Evolutionary conservation across 1,140 invertebrate genomes (phyloP).

Genomic region (Venturia canescens): DNA sequence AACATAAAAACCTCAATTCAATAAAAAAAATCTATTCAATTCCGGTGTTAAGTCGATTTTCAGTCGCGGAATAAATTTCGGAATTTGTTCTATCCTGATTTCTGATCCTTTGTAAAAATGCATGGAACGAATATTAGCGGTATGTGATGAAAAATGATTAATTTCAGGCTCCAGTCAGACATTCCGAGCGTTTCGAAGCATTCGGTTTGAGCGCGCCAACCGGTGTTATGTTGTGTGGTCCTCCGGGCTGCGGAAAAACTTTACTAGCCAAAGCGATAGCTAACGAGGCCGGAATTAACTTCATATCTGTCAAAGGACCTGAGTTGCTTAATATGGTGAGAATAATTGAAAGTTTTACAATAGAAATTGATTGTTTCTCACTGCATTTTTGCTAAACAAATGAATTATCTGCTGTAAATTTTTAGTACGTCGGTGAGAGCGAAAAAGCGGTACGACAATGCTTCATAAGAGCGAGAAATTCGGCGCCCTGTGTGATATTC

Average conservation of each 20-base stretch:
- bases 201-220: constrained; percentile 89
- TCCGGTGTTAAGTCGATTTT: too few relatives aligned
- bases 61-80: too few relatives aligned
- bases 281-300: constrained; percentile 97
- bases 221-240: constrained; percentile 93
- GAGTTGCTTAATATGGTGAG: constrained; percentile 96
- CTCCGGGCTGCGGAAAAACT: constrained; percentile 96
- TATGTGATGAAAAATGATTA: constrained; percentile 63
- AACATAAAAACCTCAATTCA: too few relatives aligned
- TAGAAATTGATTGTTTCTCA: too few relatives aligned
- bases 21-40: too few relatives aligned
- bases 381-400: not conserved
- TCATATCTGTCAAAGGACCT: constrained; percentile 98
- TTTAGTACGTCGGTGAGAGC: constrained; percentile 98
- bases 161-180: constrained; percentile 91
- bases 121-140: too few relatives aligned
- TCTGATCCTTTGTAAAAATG: too few relatives aligned
- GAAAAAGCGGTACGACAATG: constrained; percentile 96
- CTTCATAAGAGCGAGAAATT: constrained; percentile 95
- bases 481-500: constrained; percentile 98
- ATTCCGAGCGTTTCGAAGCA: constrained; percentile 88
- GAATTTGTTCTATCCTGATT: too few relatives aligned
- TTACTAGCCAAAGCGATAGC: constrained; percentile 94
- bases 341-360: too few relatives aligned
- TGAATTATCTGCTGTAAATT: not conserved